Conservation (phyloP, 2,888 invertebrate genomes). For the Brachynemurus nebulosus region DNA sequence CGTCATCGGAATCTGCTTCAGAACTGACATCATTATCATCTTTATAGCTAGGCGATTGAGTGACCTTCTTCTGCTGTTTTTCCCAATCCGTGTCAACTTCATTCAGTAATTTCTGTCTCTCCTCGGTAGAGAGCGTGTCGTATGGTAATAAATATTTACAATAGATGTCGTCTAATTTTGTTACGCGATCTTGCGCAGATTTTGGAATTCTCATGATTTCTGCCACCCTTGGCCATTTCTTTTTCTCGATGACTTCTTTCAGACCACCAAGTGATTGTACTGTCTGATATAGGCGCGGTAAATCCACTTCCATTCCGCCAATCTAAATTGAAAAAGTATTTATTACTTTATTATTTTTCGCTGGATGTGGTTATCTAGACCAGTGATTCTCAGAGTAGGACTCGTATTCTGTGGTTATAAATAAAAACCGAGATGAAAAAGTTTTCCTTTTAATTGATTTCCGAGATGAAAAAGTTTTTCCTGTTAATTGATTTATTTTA, state of each 20-base stretch:
- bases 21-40: constrained; percentile 33
- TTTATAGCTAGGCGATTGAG: constrained; percentile 30
- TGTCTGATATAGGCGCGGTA: constrained; percentile 70
- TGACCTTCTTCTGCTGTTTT: constrained; percentile 39
- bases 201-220: constrained; percentile 78
- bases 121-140: constrained; percentile 64
- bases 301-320: constrained; percentile 82
- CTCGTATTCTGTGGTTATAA: too few relatives aligned
- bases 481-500: too few relatives aligned
- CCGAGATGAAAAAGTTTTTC: too few relatives aligned
- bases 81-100: constrained; percentile 66
- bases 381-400: too few relatives aligned
- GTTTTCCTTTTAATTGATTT: too few relatives aligned
- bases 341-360: not conserved
- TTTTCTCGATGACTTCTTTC: constrained; percentile 73
- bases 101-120: constrained; percentile 56
- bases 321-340: constrained; percentile 37
- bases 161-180: constrained; percentile 77
- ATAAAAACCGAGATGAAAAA: too few relatives aligned
- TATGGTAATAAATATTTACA: constrained; percentile 84
- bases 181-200: constrained; percentile 61
- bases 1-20: constrained; percentile 29
- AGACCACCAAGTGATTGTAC: constrained; percentile 78
- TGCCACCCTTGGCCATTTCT: constrained; percentile 77
- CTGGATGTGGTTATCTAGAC: not conserved